Evolutionary conservation across 2,797 vertebrate genomes (phyloP).

Genomic region (Gadopsis marmoratus): DNA sequence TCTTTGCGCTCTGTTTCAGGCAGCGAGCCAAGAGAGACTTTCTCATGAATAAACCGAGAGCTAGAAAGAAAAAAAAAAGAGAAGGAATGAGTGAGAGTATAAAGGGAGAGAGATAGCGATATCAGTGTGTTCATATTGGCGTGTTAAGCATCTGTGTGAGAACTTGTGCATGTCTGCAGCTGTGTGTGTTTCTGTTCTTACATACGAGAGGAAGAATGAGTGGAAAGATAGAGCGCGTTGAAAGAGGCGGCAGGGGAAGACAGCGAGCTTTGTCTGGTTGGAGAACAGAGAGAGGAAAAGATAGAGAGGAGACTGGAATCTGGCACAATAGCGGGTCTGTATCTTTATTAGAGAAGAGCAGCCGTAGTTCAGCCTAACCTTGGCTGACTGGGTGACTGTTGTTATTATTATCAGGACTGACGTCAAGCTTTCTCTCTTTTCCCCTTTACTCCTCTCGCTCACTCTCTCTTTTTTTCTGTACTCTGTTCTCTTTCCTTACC

Average conservation of each 20-base stretch:
- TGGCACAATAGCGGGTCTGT: slow-evolving; percentile 74
- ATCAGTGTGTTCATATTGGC: slow-evolving; percentile 61
- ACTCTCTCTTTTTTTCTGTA: slow-evolving; percentile 43
- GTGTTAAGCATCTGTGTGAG: slow-evolving; percentile 58
- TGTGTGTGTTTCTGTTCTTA: slow-evolving; percentile 54
- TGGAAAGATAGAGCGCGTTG: slow-evolving; percentile 53
- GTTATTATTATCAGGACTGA: slow-evolving; percentile 84
- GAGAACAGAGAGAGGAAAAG: slow-evolving; percentile 40
- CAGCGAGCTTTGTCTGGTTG: slow-evolving; percentile 63
- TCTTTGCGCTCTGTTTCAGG: slow-evolving; percentile 75
- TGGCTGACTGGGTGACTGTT: slow-evolving; percentile 73
- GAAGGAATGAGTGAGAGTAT: slow-evolving; percentile 31
- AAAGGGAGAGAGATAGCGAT: slow-evolving; percentile 44
- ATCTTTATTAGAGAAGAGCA: slow-evolving; percentile 78
- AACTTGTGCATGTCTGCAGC: slow-evolving; percentile 59
- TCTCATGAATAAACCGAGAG: slow-evolving; percentile 72
- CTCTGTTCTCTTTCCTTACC: slow-evolving; percentile 32
- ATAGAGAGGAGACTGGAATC: slow-evolving; percentile 62
- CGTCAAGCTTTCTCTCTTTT: slow-evolving; percentile 76
- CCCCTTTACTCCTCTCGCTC: slow-evolving; percentile 30
- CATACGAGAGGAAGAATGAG: slow-evolving; percentile 59
- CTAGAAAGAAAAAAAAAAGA: slow-evolving; percentile 27
- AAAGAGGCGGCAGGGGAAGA: slow-evolving; percentile 63
- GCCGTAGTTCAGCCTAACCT: slow-evolving; percentile 76
- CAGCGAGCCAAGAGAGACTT: slow-evolving; percentile 68